Percentiles rank a stretch among this genome's conserved stretches.
phyloP scores from a whole-genome alignment of 1,140 invertebrate species.

The Penaeus chinensis region DNA sequence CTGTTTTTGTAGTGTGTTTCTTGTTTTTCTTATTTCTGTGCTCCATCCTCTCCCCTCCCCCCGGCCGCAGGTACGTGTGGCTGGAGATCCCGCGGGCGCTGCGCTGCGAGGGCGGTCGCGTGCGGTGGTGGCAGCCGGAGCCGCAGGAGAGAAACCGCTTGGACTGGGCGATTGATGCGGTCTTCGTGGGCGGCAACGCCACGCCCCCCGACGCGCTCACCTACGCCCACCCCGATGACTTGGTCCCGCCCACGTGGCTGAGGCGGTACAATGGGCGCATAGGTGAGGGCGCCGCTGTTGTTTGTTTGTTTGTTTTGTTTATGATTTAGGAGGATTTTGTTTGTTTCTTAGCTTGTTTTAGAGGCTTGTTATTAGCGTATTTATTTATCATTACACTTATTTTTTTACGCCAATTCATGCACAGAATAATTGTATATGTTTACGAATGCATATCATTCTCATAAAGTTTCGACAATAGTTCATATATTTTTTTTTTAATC shows the following conservation, averaged over 20 bases:
- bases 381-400: neutral
- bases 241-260: slow-evolving; percentile 52
- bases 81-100: slow-evolving; percentile 66
- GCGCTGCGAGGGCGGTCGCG: slow-evolving; percentile 66
- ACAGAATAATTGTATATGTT: neutral
- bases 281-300: slow-evolving; percentile 8
- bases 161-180: slow-evolving; percentile 70
- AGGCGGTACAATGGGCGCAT: slow-evolving; percentile 46
- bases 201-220: slow-evolving; percentile 51
- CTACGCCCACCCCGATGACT: slow-evolving; percentile 50
- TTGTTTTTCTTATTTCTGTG: neutral
- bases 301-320: too few species aligned
- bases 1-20: neutral
- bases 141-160: slow-evolving; percentile 59
- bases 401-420: neutral
- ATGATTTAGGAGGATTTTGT: too few species aligned
- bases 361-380: neutral
- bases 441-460: slow-evolving; percentile 6
- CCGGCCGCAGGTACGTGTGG: slow-evolving; percentile 56
- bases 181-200: slow-evolving; percentile 66
- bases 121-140: slow-evolving; percentile 70
- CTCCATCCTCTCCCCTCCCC: neutral
- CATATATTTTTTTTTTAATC: neutral
- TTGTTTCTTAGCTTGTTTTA: too few species aligned
- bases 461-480: neutral